These are phyloP conservation scores for Drosophila bunnanda DNA, from an alignment of 2,888 invertebrate genomes.

Conservation along the genomic window DNA sequence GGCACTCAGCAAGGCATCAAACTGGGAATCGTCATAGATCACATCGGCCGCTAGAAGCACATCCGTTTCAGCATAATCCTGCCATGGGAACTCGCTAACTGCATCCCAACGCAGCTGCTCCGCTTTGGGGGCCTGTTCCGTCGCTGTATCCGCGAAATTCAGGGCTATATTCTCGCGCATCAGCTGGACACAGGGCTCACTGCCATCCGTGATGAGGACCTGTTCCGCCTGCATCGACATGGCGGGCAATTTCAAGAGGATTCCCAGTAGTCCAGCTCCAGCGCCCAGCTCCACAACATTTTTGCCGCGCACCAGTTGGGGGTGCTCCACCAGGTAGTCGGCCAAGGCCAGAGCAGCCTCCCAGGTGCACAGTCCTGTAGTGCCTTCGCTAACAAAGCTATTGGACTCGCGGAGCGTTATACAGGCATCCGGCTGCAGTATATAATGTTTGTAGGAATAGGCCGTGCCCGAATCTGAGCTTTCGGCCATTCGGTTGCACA, in stretches of 20 bases:
- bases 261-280: conserved; percentile 90
- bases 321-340: conserved; percentile 89
- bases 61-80: conserved; percentile 82
- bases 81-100: conserved; percentile 79
- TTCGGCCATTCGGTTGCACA: conserved; percentile 76
- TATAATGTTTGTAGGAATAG: conserved; percentile 88
- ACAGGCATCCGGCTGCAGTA: conserved; percentile 71
- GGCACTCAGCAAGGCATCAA: conserved; percentile 85
- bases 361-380: conserved; percentile 92
- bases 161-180: conserved; percentile 87
- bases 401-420: conserved; percentile 89
- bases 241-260: conserved; percentile 88
- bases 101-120: conserved; percentile 85
- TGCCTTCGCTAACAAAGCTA: conserved; percentile 90
- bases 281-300: conserved; percentile 90
- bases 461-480: conserved; percentile 14
- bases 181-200: conserved; percentile 87
- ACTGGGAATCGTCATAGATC: conserved; percentile 87
- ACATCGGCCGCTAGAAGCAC: conserved; percentile 87
- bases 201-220: conserved; percentile 89
- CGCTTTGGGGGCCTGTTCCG: conserved; percentile 36
- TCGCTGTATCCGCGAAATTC: conserved; percentile 85
- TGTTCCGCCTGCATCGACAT: conserved; percentile 83
- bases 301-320: conserved; percentile 86
- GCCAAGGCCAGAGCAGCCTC: conserved; percentile 90